Base-by-base conservation (phyloP, 1,140 invertebrate species). In the Drosophila arizonae region DNA sequence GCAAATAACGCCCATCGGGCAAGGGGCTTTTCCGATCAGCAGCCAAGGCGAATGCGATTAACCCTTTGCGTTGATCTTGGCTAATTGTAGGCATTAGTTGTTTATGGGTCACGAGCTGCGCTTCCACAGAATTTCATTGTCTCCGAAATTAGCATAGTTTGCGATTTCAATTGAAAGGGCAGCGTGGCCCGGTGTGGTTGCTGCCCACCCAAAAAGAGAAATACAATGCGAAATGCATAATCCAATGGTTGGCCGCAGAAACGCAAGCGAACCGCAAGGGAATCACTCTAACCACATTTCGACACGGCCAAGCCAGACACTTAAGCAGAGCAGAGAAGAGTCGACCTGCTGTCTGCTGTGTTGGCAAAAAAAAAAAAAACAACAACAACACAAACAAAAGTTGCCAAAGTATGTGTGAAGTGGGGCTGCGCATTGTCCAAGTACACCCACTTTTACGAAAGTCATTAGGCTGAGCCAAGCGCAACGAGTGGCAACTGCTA, bases 71-170 rank as follows among this genome's bases (percentile, higher is more conserved):
- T 11, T 64, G 54, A 56, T 33, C 55, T 51, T 55, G 72, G 76
- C 79, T 89, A 87, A 87, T 87, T 87, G 77, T 67, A 87, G 79
- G 84, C 82, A 87, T 87, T 87, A 87, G 82, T 87, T 88, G 79
- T 88, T 87, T 87, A 84, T 87, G 82, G 82, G 84, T 88, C 84
- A 63, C 77, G 77, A 81, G 60, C 48, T 28, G 52, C 10, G 45
- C 58, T 86, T 86, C 82, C 69, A 39, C 58, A 21, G 76, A 85
- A 85, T 9, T 68, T 46, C 66, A 71, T 88, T 87, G 82, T 82
- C 26, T 54, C 55, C 72, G 36, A 88, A 87, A 88, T 87, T 82
- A 82, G 69, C 72, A 79, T 71, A 72, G 10, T 82, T 71, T 88
- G 58, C 60, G 26, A 58, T 76, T 87, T 78, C 76, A 36, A 84